phyloP scores from a whole-genome alignment of 2,888 invertebrate genomes.

The Eilema caniola region DNA sequence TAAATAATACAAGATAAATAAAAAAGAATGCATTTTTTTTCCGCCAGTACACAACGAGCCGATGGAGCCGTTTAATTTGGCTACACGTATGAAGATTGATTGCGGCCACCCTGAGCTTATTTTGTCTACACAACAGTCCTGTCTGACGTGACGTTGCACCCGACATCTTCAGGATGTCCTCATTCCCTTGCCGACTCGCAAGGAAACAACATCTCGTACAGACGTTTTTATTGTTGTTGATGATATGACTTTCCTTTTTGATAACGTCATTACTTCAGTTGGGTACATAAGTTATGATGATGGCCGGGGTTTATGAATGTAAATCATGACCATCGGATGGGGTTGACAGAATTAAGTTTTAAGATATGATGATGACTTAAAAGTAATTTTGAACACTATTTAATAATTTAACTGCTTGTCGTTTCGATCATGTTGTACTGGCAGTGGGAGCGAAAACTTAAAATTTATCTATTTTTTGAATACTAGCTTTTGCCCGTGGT shows the following conservation, averaged over 20 bases:
- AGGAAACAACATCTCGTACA: slow-evolving; percentile 51
- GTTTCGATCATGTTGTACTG: background rate
- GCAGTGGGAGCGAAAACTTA: too few relatives aligned
- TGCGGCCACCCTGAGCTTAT: slow-evolving; percentile 72
- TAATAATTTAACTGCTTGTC: background rate
- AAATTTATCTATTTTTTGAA: too few relatives aligned
- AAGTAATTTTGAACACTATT: too few relatives aligned
- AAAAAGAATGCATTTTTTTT: slow-evolving; percentile 44
- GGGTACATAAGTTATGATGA: background rate
- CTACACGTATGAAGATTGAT: slow-evolving; percentile 81
- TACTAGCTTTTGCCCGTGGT: too few relatives aligned
- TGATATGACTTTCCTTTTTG: slow-evolving; percentile 22
- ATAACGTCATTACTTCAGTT: background rate
- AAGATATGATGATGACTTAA: slow-evolving; percentile 20
- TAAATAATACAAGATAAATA: too few relatives aligned
- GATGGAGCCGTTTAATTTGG: slow-evolving; percentile 65
- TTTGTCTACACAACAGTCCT: slow-evolving; percentile 71
- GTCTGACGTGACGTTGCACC: slow-evolving; percentile 60
- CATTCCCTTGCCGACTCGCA: slow-evolving; percentile 55
- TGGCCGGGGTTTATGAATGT: slow-evolving; percentile 14
- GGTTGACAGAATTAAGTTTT: slow-evolving; percentile 18
- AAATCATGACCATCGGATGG: slow-evolving; percentile 23
- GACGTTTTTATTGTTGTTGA: slow-evolving; percentile 52
- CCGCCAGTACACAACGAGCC: slow-evolving; percentile 54
- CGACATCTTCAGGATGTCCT: slow-evolving; percentile 69